Percentiles rank a stretch among this genome's conserved stretches.
These are phyloP conservation scores for Vombatus ursinus DNA, from an alignment of 2,113 vertebrate genomes.

Conservation along the genomic window DNA sequence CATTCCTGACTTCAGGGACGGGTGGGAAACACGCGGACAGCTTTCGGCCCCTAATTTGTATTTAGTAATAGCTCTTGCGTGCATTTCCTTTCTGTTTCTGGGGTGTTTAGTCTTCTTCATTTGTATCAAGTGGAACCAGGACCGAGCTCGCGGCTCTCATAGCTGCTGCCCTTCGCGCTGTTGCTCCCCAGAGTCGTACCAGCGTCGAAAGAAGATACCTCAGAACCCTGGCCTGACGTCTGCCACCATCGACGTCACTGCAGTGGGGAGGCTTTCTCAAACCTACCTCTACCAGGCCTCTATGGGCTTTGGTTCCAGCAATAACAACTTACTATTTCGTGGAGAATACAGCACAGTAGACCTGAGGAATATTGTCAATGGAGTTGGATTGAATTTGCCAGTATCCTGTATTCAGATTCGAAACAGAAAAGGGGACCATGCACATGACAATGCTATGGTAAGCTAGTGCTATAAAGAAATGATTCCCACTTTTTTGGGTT, in stretches of 20 bases:
- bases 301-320: slow-evolving; percentile 76
- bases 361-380: slow-evolving; percentile 69
- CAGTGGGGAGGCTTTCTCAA: slow-evolving; percentile 82
- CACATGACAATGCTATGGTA: slow-evolving; percentile 78
- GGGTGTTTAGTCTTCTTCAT: slow-evolving; percentile 77
- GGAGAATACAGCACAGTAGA: slow-evolving; percentile 66
- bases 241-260: slow-evolving; percentile 80
- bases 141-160: slow-evolving; percentile 13
- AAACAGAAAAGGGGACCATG: slow-evolving; percentile 80
- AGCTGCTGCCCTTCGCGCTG: slow-evolving; percentile 50
- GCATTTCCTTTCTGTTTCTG: slow-evolving; percentile 85
- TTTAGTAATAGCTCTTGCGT: slow-evolving; percentile 84
- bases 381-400: slow-evolving; percentile 78
- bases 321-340: slow-evolving; percentile 65
- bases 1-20: slow-evolving; percentile 85
- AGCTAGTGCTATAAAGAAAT: slow-evolving; percentile 66
- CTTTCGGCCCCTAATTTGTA: slow-evolving; percentile 85
- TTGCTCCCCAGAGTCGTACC: slow-evolving; percentile 67
- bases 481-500: not conserved
- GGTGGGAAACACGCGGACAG: slow-evolving; percentile 71
- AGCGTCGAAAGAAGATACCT: slow-evolving; percentile 75
- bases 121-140: slow-evolving; percentile 59
- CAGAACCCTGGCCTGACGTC: slow-evolving; percentile 75
- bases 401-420: slow-evolving; percentile 79
- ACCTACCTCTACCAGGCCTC: slow-evolving; percentile 81